phyloP scores from a whole-genome alignment of 2,113 vertebrate species.

The Apodemus speciosus region DNA sequence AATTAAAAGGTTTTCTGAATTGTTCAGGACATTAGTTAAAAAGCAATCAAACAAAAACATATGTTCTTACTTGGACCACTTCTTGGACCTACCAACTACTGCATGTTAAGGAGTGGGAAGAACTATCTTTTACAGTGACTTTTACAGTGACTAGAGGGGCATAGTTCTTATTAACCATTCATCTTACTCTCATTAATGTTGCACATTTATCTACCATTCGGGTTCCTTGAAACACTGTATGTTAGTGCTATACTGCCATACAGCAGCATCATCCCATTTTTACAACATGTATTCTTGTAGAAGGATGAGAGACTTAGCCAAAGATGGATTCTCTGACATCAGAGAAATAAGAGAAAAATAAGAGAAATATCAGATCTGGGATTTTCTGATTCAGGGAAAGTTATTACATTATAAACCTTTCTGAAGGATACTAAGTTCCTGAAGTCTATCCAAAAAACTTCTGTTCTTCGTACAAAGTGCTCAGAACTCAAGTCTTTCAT shows the following conservation, averaged over 20 bases:
- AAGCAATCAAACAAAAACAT: neutral
- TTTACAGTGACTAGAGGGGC: neutral
- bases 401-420: neutral
- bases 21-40: neutral
- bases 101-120: neutral
- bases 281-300: neutral
- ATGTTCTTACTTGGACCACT: neutral
- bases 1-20: neutral
- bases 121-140: neutral
- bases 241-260: neutral
- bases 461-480: neutral
- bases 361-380: neutral
- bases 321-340: neutral
- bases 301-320: neutral
- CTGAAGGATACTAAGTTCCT: conserved; percentile 13
- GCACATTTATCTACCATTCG: neutral
- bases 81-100: neutral
- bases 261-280: neutral
- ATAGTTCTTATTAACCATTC: too few relatives aligned
- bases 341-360: neutral
- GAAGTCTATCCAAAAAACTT: neutral
- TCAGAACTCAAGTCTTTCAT: conserved; percentile 19
- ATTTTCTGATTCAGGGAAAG: neutral
- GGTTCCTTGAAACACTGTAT: neutral
- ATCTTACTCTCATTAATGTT: neutral